Evolutionary conservation across 2,888 invertebrate species (phyloP), one percentile per base, ranked within the genome.

Genomic region (Acanthococcus lagerstroemiae): DNA sequence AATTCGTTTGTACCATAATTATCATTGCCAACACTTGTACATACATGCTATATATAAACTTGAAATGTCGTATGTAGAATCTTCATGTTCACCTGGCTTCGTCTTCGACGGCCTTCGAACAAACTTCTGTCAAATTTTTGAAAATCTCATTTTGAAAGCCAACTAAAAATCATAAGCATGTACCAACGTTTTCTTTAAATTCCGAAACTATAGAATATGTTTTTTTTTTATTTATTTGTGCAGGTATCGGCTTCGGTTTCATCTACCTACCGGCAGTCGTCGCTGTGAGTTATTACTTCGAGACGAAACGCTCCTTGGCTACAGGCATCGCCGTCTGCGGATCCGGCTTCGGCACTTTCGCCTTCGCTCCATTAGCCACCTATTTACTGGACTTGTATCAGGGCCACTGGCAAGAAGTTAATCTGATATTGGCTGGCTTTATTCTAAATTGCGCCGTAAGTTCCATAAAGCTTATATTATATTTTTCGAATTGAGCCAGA

Each of bases 211-310:
- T n/a, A n/a, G n/a, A n/a, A n/a, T n/a, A n/a, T n/a, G n/a, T n/a
- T n/a, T n/a, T n/a, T n/a, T n/a, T n/a, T n/a, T n/a, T n/a, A n/a
- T n/a, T n/a, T n/a, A n/a, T 56, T 54, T 66, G 71, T 73, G 69
- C 80, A 90, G 91, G 93, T 70, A 84, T 94, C 72, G 94, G 94
- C 22, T 91, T 94, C 75, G 93, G 94, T 69, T 84, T 94, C 80
- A 91, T 94, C 73, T 95, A 94, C 78, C 82, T 97, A 55, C 96
- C 96, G 0, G 95, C 96, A 1, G 95, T 97, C 45, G 95, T 96
- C 12, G 92, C 92, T 65, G 95, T 96, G 25, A 94, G 95, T 5
- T 95, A 95, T 78, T 96, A 96, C 80, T 97, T 97, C 79, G 95
- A 96, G 79, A 90, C 93, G 55, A 90, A 91, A 73, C 82, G 95